Percentiles rank a stretch among this genome's conserved stretches.
These are phyloP conservation scores for Etheostoma nigrum DNA, from an alignment of 2,797 vertebrate genomes.

Conservation along the genomic window DNA sequence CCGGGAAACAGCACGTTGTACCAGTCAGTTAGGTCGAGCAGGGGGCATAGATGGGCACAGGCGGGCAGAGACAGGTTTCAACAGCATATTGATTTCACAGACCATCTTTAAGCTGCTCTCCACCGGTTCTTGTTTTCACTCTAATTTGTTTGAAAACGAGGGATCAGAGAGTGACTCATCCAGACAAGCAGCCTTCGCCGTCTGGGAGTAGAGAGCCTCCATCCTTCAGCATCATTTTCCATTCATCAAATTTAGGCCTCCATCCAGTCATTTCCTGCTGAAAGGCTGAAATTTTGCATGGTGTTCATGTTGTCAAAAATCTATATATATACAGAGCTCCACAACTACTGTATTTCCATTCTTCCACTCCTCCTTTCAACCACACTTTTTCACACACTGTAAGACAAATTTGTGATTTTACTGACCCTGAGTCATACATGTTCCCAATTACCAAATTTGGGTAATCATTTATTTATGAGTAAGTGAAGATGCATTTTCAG, in stretches of 20 bases:
- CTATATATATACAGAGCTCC: constrained; percentile 15
- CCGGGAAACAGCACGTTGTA: constrained; percentile 18
- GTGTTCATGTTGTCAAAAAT: not conserved
- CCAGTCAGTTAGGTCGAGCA: constrained; percentile 19
- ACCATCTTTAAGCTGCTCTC: constrained; percentile 61
- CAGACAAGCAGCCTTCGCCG: constrained; percentile 32
- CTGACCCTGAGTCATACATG: not conserved
- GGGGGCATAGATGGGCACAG: constrained; percentile 47
- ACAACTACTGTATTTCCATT: not conserved
- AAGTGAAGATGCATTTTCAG: constrained; percentile 3
- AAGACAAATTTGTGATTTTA: not conserved
- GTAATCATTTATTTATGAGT: constrained; percentile 8
- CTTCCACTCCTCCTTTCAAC: not conserved
- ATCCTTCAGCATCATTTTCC: constrained; percentile 20
- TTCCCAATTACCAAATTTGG: not conserved
- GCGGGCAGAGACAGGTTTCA: constrained; percentile 50
- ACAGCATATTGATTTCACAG: constrained; percentile 70
- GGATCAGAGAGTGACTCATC: constrained; percentile 60
- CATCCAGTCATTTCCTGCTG: constrained; percentile 2
- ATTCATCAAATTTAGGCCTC: constrained; percentile 23
- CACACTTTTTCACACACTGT: not conserved
- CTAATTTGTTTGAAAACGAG: constrained; percentile 64
- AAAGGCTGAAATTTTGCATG: not conserved
- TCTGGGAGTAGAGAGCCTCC: constrained; percentile 38
- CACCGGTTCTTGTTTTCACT: constrained; percentile 50